phyloP scores from a whole-genome alignment of 1,140 invertebrate species.

The Tyrophagus putrescentiae region DNA sequence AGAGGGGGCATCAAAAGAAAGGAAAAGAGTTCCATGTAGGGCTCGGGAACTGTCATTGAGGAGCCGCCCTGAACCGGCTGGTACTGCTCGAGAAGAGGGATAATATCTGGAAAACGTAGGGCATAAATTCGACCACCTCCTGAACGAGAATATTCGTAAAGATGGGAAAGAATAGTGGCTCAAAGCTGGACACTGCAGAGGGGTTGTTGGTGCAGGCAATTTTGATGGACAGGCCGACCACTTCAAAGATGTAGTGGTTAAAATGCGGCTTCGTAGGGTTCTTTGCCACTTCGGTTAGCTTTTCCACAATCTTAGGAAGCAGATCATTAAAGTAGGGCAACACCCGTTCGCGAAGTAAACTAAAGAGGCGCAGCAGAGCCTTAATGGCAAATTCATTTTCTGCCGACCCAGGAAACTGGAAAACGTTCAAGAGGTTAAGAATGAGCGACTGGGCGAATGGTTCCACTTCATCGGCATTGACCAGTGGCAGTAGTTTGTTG shows the following conservation, averaged over 20 bases:
- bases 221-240: slow-evolving; percentile 64
- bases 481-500: slow-evolving; percentile 21
- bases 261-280: slow-evolving; percentile 93
- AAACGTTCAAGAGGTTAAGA: slow-evolving; percentile 52
- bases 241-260: slow-evolving; percentile 94
- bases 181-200: slow-evolving; percentile 66
- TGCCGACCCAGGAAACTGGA: slow-evolving; percentile 53
- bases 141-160: slow-evolving; percentile 83
- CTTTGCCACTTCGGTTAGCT: slow-evolving; percentile 63
- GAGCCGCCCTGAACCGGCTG: too few relatives aligned
- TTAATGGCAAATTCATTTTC: slow-evolving; percentile 98
- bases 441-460: slow-evolving; percentile 46
- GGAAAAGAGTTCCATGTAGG: slow-evolving; percentile 76
- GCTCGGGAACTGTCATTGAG: slow-evolving; percentile 52
- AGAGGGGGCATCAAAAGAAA: slow-evolving; percentile 68
- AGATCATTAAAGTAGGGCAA: slow-evolving; percentile 60
- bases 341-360: slow-evolving; percentile 57
- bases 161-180: slow-evolving; percentile 74
- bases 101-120: slow-evolving; percentile 92
- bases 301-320: slow-evolving; percentile 65
- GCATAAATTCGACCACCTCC: slow-evolving; percentile 91
- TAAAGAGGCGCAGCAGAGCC: slow-evolving; percentile 77
- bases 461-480: slow-evolving; percentile 37
- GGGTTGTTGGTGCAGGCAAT: slow-evolving; percentile 69
- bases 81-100: slow-evolving; percentile 76